phyloP scores from a whole-genome alignment of 2,888 invertebrate species.

The Drosophila bunnanda region DNA sequence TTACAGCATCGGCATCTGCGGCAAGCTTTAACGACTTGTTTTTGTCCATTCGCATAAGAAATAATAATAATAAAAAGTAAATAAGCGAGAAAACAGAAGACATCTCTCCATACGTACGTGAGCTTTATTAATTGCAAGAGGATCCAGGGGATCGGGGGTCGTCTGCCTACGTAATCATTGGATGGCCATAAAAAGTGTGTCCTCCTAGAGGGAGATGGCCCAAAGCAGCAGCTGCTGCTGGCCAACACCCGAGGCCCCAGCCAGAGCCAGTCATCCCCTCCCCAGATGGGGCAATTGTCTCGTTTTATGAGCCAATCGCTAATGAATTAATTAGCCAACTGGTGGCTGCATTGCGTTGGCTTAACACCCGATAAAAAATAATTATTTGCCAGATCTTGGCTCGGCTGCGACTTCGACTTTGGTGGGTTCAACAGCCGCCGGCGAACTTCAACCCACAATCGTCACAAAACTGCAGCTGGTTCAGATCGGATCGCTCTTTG shows the following conservation, averaged over 20 bases:
- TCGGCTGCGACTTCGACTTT: neutral
- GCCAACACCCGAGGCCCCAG: constrained; percentile 18
- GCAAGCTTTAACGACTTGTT: constrained; percentile 67
- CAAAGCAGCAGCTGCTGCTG: constrained; percentile 37
- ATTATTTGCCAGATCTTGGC: constrained; percentile 34
- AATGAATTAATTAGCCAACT: constrained; percentile 73
- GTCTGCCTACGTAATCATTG: constrained; percentile 63
- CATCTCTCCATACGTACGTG: constrained; percentile 46
- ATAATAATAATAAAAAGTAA: constrained; percentile 26
- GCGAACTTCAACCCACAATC: constrained; percentile 74
- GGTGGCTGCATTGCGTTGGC: constrained; percentile 24
- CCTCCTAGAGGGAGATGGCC: constrained; percentile 53
- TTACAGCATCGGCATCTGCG: constrained; percentile 71
- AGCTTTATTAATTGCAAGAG: constrained; percentile 70
- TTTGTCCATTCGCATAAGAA: constrained; percentile 23
- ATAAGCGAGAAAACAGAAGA: constrained; percentile 37
- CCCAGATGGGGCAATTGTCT: constrained; percentile 47
- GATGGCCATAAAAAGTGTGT: constrained; percentile 71
- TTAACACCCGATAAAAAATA: constrained; percentile 29
- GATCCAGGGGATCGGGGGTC: constrained; percentile 15
- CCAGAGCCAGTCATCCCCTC: constrained; percentile 37
- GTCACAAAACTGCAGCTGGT: constrained; percentile 17
- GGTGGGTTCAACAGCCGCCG: constrained; percentile 61
- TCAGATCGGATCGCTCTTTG: constrained; percentile 36
- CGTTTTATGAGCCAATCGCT: constrained; percentile 51